phyloP scores from a whole-genome alignment of 2,888 invertebrate species.

The Crocallis elinguaria region DNA sequence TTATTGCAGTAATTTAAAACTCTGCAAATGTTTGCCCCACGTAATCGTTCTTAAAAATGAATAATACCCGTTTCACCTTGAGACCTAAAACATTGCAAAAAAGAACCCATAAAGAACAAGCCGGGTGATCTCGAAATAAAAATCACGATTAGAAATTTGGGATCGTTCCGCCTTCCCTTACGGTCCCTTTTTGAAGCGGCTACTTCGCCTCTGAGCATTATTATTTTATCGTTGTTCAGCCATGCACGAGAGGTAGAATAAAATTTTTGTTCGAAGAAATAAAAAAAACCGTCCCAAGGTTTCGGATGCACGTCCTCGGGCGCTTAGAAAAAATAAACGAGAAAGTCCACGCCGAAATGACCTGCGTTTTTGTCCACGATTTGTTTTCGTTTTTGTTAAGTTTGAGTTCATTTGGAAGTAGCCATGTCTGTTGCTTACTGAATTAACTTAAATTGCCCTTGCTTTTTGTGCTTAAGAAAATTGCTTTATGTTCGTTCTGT shows the following conservation, averaged over 20 bases:
- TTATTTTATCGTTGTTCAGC: slow-evolving; percentile 80
- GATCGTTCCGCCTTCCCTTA: slow-evolving; percentile 67
- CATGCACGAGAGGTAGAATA: slow-evolving; percentile 73
- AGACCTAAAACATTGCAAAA: slow-evolving; percentile 70
- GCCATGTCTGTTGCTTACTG: slow-evolving; percentile 82
- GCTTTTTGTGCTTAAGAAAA: slow-evolving; percentile 66
- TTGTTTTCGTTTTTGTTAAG: slow-evolving; percentile 83
- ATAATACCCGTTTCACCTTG: slow-evolving; percentile 68
- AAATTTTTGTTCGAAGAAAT: slow-evolving; percentile 70
- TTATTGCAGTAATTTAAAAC: slow-evolving; percentile 46
- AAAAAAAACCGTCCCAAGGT: slow-evolving; percentile 72
- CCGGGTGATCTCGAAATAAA: slow-evolving; percentile 69
- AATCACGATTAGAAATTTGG: slow-evolving; percentile 78
- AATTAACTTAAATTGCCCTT: slow-evolving; percentile 81
- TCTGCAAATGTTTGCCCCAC: slow-evolving; percentile 42
- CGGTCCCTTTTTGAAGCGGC: slow-evolving; percentile 68
- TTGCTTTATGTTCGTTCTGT: slow-evolving; percentile 63
- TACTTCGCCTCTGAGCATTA: slow-evolving; percentile 64
- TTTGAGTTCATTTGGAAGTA: slow-evolving; percentile 84
- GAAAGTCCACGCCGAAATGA: slow-evolving; percentile 81
- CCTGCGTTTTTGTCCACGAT: slow-evolving; percentile 83
- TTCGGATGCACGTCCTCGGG: slow-evolving; percentile 82
- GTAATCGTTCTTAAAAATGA: slow-evolving; percentile 47
- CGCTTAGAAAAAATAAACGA: slow-evolving; percentile 81
- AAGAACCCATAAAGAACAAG: slow-evolving; percentile 66